Conservation (phyloP, 2,888 invertebrate genomes). For the Lagria hirta region DNA sequence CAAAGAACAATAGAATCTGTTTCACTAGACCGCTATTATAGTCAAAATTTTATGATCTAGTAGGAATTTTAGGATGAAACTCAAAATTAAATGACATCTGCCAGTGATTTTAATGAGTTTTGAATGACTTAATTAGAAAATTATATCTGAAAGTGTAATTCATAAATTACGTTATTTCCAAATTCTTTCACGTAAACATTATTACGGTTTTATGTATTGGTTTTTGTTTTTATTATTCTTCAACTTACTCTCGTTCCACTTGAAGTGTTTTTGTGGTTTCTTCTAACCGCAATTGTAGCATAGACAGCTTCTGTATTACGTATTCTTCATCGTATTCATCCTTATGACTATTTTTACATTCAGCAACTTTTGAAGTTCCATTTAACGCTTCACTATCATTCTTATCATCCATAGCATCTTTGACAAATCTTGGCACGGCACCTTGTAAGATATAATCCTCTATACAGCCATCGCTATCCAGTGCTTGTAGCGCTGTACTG, state of each 20-base stretch:
- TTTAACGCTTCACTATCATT: constrained; percentile 43
- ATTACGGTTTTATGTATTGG: no score
- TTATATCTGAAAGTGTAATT: no score
- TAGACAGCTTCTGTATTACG: constrained; percentile 63
- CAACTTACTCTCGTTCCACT: constrained; percentile 73
- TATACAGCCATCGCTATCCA: constrained; percentile 45
- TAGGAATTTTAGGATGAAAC: no score
- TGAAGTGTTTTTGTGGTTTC: constrained; percentile 73
- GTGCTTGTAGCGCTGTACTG: constrained; percentile 45
- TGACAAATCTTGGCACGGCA: constrained; percentile 62
- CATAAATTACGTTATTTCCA: no score
- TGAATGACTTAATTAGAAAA: no score
- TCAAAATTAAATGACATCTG: no score
- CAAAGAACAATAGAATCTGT: no score
- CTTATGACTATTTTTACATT: constrained; percentile 42
- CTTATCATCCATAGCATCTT: constrained; percentile 43
- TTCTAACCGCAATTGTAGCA: constrained; percentile 69
- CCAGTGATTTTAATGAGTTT: no score
- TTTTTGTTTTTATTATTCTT: no score
- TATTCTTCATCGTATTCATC: constrained; percentile 63
- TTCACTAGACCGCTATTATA: no score
- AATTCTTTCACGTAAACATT: no score
- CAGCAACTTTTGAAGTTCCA: constrained; percentile 17
- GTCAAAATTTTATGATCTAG: no score
- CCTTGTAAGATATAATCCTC: constrained; percentile 68